These are phyloP conservation scores for Gymnodraco acuticeps DNA, from an alignment of 2,797 vertebrate species.

Conservation along the genomic window DNA sequence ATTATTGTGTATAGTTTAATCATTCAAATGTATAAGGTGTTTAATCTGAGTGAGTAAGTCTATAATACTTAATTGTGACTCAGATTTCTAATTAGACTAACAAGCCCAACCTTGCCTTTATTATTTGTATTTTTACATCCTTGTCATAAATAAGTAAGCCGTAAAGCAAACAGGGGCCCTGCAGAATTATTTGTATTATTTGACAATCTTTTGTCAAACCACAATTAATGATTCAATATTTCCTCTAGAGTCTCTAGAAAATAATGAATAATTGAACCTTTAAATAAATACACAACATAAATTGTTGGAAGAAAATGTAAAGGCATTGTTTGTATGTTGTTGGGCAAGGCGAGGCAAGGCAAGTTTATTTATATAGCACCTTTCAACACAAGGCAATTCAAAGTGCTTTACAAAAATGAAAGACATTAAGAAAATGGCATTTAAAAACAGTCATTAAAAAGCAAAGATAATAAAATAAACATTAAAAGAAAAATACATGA, in stretches of 20 bases:
- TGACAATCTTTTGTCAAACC: no score
- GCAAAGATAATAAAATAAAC: no score
- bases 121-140: background rate
- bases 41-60: background rate
- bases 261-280: no score
- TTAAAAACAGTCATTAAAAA: no score
- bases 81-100: background rate
- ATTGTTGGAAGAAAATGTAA: background rate
- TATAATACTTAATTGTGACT: background rate
- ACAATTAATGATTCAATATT: no score
- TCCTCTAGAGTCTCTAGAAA: no score
- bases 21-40: conserved; percentile 8
- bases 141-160: background rate
- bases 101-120: background rate
- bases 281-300: background rate
- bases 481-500: no score
- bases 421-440: no score
- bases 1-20: background rate
- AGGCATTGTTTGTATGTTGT: background rate
- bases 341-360: background rate
- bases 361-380: no score
- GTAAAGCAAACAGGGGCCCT: no score
- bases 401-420: no score
- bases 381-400: no score
- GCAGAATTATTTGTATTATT: background rate